Evolutionary conservation across 1,140 invertebrate genomes (phyloP), one percentile per base, ranked within the genome.

Genomic region (Lycorma delicatula): DNA sequence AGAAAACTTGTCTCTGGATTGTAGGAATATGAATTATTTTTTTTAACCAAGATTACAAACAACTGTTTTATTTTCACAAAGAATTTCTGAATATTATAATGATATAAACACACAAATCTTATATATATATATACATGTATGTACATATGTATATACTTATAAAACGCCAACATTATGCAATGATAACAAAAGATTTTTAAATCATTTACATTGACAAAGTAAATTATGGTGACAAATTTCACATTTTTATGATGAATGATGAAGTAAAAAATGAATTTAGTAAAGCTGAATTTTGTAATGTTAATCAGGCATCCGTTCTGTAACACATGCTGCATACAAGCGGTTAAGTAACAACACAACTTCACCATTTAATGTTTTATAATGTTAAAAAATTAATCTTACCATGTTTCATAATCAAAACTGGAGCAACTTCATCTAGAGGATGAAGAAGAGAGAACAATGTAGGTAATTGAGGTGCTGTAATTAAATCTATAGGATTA

Each of bases 371-470:
- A 49, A 23, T 28, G 4, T 34, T 11, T 20, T 22, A 23, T 16
- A 23, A 23, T 27, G 29, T 22, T 13, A 28, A 47, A 36, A 53
- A 16, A 26, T 61, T 25, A 26, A 58, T 47, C 11, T 71, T 71
- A 65, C 80, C 79, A 64, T 80, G 79, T 66, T 86, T 88, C 31
- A 65, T 63, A 53, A 87, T 80, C 5, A 93, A 74, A 27, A 94
- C 79, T 3, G 91, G 91, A 53, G 84, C 83, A 27, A 93, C 85
- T 74, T 95, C 92, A 74, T 94, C 87, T 27, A 95, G 73, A 1
- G 91, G 91, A 79, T 95, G 90, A 20, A 85, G 77, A 61, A 95
- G 72, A 27, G 89, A 91, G 73, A 90, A 95, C 41, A 89, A 75
- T 1, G 81, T 81, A 1, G 86, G 84, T 63, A 85, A 67, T 22